Percentiles rank a stretch among this genome's conserved stretches.
These are phyloP conservation scores for Eristalis tenax DNA, from an alignment of 2,888 invertebrate species.

Conservation along the genomic window DNA sequence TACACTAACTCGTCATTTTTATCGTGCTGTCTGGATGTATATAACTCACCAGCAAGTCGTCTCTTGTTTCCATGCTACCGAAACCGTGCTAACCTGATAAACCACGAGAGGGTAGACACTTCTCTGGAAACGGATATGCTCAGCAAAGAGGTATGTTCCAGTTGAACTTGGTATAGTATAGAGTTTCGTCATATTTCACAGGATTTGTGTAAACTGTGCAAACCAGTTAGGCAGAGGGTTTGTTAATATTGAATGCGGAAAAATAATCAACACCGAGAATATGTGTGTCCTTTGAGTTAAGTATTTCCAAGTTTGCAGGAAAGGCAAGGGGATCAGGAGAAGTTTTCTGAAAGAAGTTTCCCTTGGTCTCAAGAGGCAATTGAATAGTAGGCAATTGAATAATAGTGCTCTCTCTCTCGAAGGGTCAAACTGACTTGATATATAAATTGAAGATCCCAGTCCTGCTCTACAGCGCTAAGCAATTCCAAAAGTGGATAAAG, in stretches of 20 bases:
- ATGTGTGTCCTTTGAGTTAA: too few species aligned
- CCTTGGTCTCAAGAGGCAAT: too few species aligned
- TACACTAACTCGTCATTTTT: conserved; percentile 16
- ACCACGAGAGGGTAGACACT: conserved; percentile 33
- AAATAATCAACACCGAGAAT: not conserved
- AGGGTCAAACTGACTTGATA: too few species aligned
- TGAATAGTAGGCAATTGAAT: too few species aligned
- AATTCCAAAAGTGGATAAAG: too few species aligned
- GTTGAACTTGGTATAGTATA: conserved; percentile 24
- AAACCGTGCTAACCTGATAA: conserved; percentile 35
- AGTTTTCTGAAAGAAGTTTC: too few species aligned
- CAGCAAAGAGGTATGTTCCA: not conserved
- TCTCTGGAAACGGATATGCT: conserved; percentile 56
- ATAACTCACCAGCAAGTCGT: conserved; percentile 20
- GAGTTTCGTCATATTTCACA: conserved; percentile 47
- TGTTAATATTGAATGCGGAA: conserved; percentile 4
- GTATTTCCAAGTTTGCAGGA: too few species aligned
- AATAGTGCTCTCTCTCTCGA: too few species aligned
- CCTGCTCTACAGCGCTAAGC: too few species aligned
- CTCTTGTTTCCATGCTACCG: conserved; percentile 9
- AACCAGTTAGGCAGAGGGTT: too few species aligned
- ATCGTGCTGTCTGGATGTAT: not conserved
- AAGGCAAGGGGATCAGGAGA: too few species aligned
- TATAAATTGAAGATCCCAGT: too few species aligned
- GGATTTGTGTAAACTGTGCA: not conserved